Percentiles rank a stretch among this genome's conserved stretches.
Evolutionary conservation across 2,888 invertebrate genomes (phyloP).

Genomic region (Andrena fulva): DNA sequence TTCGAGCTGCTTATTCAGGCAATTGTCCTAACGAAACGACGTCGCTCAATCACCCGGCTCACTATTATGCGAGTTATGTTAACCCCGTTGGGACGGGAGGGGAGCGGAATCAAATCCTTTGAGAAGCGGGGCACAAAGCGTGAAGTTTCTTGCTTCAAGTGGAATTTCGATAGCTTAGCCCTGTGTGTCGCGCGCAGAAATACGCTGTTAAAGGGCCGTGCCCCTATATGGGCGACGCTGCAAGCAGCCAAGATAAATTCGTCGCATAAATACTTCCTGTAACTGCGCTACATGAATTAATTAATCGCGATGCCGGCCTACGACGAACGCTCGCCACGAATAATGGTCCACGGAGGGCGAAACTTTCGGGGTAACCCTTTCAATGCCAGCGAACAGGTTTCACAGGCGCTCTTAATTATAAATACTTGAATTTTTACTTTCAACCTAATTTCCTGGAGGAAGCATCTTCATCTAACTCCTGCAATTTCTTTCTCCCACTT

Average conservation of each 20-base stretch:
- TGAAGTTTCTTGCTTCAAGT: slow-evolving; percentile 16
- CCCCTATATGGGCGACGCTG: neutral
- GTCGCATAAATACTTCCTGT: slow-evolving; percentile 38
- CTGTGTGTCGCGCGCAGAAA: neutral
- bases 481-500: too few relatives aligned
- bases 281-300: slow-evolving; percentile 41
- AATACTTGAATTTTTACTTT: slow-evolving; percentile 9
- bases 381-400: neutral
- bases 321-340: slow-evolving; percentile 25
- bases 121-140: slow-evolving; percentile 38
- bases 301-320: slow-evolving; percentile 25
- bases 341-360: slow-evolving; percentile 6
- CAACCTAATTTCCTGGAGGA: neutral
- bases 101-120: slow-evolving; percentile 38
- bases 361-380: slow-evolving; percentile 11
- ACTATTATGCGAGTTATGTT: slow-evolving; percentile 60
- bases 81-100: slow-evolving; percentile 14
- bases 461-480: neutral
- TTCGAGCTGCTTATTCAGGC: slow-evolving; percentile 53
- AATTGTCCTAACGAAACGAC: slow-evolving; percentile 72
- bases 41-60: slow-evolving; percentile 71
- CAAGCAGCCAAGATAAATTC: slow-evolving; percentile 39
- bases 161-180: slow-evolving; percentile 49
- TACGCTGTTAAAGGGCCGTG: neutral
- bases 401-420: neutral